phyloP scores from a whole-genome alignment of 2,888 invertebrate genomes.

The Chironomus tentans region DNA sequence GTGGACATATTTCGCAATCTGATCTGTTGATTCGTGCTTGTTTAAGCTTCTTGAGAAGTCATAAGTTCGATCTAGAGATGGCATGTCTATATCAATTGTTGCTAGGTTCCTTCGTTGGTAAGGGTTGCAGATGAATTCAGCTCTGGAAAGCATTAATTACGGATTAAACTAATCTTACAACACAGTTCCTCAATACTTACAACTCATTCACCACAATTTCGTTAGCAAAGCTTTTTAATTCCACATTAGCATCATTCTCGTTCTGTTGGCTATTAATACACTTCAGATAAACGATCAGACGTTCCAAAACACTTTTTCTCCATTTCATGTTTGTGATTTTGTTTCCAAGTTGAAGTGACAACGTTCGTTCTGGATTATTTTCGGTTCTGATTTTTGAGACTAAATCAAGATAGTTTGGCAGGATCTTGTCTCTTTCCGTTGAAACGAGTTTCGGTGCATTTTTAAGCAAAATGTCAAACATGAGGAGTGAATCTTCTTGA shows the following conservation, averaged over 20 bases:
- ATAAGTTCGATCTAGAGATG: not conserved
- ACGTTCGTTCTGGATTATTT: constrained; percentile 54
- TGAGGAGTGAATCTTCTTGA: constrained; percentile 71
- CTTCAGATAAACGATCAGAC: constrained; percentile 55
- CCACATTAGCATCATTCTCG: not conserved
- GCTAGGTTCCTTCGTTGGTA: not conserved
- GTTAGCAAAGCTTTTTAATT: not conserved
- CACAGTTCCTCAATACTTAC: not conserved
- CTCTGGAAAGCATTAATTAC: not conserved
- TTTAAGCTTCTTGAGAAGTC: not conserved
- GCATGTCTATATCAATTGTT: no score
- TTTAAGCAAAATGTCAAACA: constrained; percentile 66
- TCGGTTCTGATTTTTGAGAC: constrained; percentile 65
- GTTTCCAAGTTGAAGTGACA: constrained; percentile 60
- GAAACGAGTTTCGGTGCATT: constrained; percentile 58
- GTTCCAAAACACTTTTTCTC: constrained; percentile 64
- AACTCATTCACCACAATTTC: not conserved
- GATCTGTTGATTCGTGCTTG: not conserved
- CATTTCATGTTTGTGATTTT: constrained; percentile 68
- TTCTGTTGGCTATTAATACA: constrained; percentile 28
- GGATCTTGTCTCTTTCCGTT: constrained; percentile 56
- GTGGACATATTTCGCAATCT: constrained; percentile 37
- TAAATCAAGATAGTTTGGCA: constrained; percentile 74
- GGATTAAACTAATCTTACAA: not conserved
- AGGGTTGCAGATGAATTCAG: not conserved